Percentiles rank a stretch among this genome's conserved stretches.
These are phyloP conservation scores for Acleris literana DNA, from an alignment of 2,888 invertebrate genomes.

Conservation along the genomic window DNA sequence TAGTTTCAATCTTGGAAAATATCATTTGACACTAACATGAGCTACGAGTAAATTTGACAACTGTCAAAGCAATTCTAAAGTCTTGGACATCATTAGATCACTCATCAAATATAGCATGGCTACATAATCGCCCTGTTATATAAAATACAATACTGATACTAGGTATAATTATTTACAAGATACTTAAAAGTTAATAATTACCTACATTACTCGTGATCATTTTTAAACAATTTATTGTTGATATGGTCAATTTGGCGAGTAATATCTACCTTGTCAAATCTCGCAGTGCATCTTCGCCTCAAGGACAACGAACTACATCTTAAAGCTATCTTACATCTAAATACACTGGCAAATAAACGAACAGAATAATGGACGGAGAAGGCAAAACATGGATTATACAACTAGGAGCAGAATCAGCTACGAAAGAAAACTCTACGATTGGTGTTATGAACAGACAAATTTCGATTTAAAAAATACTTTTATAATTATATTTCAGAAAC, in stretches of 20 bases:
- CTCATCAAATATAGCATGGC: not conserved
- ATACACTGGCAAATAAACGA: constrained; percentile 29
- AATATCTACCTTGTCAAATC: constrained; percentile 74
- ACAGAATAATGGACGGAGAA: constrained; percentile 34
- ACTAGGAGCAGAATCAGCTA: constrained; percentile 4
- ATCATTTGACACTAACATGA: constrained; percentile 3
- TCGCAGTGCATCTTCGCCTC: constrained; percentile 57
- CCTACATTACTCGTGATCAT: constrained; percentile 43
- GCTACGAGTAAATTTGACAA: not conserved
- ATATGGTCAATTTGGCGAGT: constrained; percentile 60
- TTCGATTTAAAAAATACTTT: not conserved
- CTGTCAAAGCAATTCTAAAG: too few species aligned
- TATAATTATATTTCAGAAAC: constrained; percentile 7
- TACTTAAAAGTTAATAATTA: constrained; percentile 18
- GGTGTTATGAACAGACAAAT: constrained; percentile 20
- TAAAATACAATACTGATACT: constrained; percentile 16
- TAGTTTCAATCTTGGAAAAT: too few species aligned
- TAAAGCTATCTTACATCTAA: constrained; percentile 25
- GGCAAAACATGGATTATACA: constrained; percentile 29
- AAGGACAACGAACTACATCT: constrained; percentile 14
- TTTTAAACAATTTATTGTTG: constrained; percentile 45
- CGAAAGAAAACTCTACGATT: constrained; percentile 16
- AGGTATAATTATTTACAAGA: constrained; percentile 17
- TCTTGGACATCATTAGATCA: not conserved
- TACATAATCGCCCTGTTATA: not conserved